These are phyloP conservation scores for Bombus huntii DNA, from an alignment of 1,140 invertebrate genomes.

Conservation along the genomic window DNA sequence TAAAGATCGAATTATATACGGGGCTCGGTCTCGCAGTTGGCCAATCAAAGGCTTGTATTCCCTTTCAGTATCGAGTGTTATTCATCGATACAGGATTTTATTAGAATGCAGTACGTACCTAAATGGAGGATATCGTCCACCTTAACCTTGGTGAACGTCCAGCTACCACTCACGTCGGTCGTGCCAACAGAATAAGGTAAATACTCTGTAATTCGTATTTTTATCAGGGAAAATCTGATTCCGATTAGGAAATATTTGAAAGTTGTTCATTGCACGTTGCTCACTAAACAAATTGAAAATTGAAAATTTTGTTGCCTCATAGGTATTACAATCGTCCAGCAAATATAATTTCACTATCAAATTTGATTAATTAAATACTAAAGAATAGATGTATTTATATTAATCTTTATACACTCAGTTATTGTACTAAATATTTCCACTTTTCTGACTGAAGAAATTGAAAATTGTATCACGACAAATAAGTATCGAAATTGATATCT, in stretches of 20 bases:
- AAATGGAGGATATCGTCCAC: conserved; percentile 54
- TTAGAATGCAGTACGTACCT: conserved; percentile 46
- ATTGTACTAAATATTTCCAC: too few species aligned
- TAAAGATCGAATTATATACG: conserved; percentile 76
- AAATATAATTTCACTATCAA: too few species aligned
- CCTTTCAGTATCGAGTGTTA: conserved; percentile 69
- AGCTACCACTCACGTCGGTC: conserved; percentile 57
- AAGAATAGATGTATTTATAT: neutral
- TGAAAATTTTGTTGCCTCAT: neutral
- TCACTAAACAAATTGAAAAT: neutral
- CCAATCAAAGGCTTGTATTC: conserved; percentile 69
- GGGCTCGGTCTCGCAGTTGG: conserved; percentile 57
- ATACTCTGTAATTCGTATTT: neutral
- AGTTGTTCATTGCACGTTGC: neutral
- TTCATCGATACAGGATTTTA: conserved; percentile 62
- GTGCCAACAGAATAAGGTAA: neutral
- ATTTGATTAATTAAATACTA: too few species aligned
- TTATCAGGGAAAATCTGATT: neutral
- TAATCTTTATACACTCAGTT: neutral
- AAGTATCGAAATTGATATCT: neutral
- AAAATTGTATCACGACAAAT: too few species aligned
- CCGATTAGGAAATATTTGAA: neutral
- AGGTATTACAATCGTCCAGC: neutral
- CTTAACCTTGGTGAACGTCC: conserved; percentile 64
- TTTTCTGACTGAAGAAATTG: neutral